Evolutionary conservation across 2,113 vertebrate species (phyloP).

Genomic region (Recurvirostra avosetta): DNA sequence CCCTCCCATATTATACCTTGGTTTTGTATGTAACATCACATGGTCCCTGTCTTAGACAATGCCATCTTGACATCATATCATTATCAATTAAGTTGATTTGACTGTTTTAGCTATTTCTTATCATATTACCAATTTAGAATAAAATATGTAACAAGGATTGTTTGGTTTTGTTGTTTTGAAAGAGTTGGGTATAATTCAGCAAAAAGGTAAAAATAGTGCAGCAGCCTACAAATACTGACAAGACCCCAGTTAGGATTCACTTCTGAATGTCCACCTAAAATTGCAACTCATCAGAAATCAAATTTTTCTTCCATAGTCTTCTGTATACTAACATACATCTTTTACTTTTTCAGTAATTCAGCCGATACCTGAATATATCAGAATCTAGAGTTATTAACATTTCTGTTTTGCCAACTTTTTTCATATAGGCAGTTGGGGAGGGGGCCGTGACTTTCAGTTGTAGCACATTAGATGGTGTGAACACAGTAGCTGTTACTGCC

Average conservation of each 20-base stretch:
- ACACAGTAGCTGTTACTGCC: not conserved
- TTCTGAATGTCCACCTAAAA: not conserved
- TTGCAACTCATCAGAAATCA: not conserved
- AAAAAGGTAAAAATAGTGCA: constrained; percentile 57
- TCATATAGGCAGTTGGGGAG: not conserved
- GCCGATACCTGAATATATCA: not conserved
- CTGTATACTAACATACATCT: not conserved
- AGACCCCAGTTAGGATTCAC: not conserved
- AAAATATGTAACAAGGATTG: not conserved
- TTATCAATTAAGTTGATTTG: not conserved
- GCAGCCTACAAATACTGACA: constrained; percentile 62
- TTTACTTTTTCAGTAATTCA: not conserved
- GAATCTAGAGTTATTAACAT: not conserved
- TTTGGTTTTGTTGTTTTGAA: not conserved
- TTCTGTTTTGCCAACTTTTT: not conserved
- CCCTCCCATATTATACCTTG: not conserved
- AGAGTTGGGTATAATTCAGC: constrained; percentile 5
- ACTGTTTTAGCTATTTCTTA: not conserved
- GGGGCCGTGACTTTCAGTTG: not conserved
- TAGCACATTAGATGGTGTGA: not conserved
- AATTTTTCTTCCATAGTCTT: not conserved
- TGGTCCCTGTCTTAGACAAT: not conserved
- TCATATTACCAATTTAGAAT: not conserved
- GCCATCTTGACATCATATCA: not conserved
- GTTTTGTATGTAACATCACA: not conserved